A percentile compares a stretch with the other conserved stretches of the same genome.
Evolutionary conservation across 92 coral and sea anemone genomes (phyloP).

Genomic region (Scolanthus callimorphus): DNA sequence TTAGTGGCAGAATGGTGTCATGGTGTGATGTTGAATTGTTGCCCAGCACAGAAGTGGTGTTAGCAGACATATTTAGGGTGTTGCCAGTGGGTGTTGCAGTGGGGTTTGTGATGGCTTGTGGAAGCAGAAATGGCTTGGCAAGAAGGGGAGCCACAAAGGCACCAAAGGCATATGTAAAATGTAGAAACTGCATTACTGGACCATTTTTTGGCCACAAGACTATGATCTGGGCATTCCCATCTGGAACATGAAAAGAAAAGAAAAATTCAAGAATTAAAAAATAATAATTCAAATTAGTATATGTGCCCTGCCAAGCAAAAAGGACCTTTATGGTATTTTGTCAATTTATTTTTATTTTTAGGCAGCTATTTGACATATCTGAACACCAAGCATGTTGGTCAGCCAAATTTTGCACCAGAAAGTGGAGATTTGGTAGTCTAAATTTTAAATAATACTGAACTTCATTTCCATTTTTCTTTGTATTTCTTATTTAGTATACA

Average conservation of each 20-base stretch:
- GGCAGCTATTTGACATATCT: no score
- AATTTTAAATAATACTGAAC: no score
- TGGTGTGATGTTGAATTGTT: neutral
- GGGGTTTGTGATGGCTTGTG: neutral
- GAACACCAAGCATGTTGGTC: no score
- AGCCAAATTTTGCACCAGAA: no score
- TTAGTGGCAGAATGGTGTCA: constrained; percentile 20
- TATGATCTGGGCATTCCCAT: constrained; percentile 81
- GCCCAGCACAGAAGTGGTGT: neutral
- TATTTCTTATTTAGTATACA: no score
- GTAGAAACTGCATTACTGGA: constrained; percentile 82
- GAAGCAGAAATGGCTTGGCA: constrained; percentile 71
- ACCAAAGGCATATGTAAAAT: constrained; percentile 84
- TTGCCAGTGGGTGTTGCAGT: neutral
- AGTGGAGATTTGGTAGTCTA: no score
- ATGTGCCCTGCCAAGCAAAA: no score
- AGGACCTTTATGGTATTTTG: no score
- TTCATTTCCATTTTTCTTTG: neutral
- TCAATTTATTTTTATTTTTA: no score
- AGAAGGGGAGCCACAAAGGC: constrained; percentile 84
- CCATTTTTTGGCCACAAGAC: constrained; percentile 82
- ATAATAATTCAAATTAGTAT: no score
- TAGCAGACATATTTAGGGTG: neutral
- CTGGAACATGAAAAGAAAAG: constrained; percentile 54
- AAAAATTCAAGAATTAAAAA: no score